A percentile compares a stretch with the other conserved stretches of the same genome.
phyloP scores from a whole-genome alignment of 2,888 invertebrate species.

The Lutraria lutraria region DNA sequence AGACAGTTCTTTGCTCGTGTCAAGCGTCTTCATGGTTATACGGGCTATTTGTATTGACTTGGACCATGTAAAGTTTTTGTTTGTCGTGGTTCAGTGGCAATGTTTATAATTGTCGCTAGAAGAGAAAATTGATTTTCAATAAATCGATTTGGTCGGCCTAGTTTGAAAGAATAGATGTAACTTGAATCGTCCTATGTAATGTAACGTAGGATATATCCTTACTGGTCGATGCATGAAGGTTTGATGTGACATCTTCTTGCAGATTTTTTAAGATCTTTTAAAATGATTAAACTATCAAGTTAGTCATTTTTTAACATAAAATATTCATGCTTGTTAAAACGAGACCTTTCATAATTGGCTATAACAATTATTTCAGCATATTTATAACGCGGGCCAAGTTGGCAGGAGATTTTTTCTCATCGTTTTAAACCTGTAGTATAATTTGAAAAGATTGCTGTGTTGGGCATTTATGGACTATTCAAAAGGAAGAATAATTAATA shows the following conservation, averaged over 20 bases:
- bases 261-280: neutral
- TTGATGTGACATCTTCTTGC: conserved; percentile 19
- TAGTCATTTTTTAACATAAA: neutral
- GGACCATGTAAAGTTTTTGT: conserved; percentile 30
- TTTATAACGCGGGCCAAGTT: conserved; percentile 7
- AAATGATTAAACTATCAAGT: conserved; percentile 5
- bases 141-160: conserved; percentile 57
- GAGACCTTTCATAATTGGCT: conserved; percentile 2
- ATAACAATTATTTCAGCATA: conserved; percentile 2
- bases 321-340: neutral
- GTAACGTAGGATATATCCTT: conserved; percentile 10
- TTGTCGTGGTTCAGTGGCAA: conserved; percentile 38
- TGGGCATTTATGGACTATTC: conserved; percentile 19
- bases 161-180: conserved; percentile 51
- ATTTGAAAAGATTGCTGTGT: conserved; percentile 19
- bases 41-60: neutral
- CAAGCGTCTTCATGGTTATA: neutral
- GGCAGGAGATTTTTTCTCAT: neutral
- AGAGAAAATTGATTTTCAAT: conserved; percentile 67
- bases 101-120: conserved; percentile 70
- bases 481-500: conserved; percentile 25
- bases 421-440: conserved; percentile 1
- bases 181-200: conserved; percentile 29
- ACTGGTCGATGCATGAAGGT: conserved; percentile 22
- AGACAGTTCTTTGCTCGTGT: neutral